Evolutionary conservation across 2,888 invertebrate genomes (phyloP).

Genomic region (Monochamus alternatus): DNA sequence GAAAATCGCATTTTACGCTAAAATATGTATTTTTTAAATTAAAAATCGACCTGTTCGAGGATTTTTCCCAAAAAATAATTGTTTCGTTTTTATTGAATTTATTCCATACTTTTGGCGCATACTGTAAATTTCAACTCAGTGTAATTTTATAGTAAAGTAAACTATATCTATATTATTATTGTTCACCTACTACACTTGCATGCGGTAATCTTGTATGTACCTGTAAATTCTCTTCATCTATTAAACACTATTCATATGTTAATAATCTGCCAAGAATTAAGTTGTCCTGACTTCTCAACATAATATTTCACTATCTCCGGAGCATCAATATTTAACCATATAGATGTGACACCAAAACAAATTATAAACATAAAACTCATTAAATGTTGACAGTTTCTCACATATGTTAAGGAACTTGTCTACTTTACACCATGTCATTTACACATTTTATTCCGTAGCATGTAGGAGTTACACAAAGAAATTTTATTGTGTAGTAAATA

Average conservation of each 20-base stretch:
- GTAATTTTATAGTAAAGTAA: too few species aligned
- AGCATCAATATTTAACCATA: slow-evolving; percentile 21
- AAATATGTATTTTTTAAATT: too few species aligned
- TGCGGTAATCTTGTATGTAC: neutral
- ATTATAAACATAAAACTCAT: slow-evolving; percentile 37
- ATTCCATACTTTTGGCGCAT: too few species aligned
- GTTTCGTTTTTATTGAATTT: too few species aligned
- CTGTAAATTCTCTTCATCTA: neutral
- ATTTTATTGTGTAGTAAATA: neutral
- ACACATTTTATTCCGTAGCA: slow-evolving; percentile 23
- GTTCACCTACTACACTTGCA: too few species aligned
- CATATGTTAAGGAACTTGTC: slow-evolving; percentile 32
- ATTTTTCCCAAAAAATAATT: too few species aligned
- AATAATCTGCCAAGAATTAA: slow-evolving; percentile 24
- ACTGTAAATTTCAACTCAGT: too few species aligned
- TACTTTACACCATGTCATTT: slow-evolving; percentile 10
- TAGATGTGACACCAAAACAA: slow-evolving; percentile 39
- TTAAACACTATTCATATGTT: neutral
- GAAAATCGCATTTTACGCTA: too few species aligned
- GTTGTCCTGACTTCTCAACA: slow-evolving; percentile 27
- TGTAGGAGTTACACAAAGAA: slow-evolving; percentile 5
- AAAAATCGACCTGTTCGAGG: too few species aligned
- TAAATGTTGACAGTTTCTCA: slow-evolving; percentile 31
- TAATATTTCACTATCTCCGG: slow-evolving; percentile 16
- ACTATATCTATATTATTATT: too few species aligned